A percentile compares a stretch with the other conserved stretches of the same genome.
Evolutionary conservation across 2,888 invertebrate species (phyloP).

Genomic region (Serripes groenlandicus): DNA sequence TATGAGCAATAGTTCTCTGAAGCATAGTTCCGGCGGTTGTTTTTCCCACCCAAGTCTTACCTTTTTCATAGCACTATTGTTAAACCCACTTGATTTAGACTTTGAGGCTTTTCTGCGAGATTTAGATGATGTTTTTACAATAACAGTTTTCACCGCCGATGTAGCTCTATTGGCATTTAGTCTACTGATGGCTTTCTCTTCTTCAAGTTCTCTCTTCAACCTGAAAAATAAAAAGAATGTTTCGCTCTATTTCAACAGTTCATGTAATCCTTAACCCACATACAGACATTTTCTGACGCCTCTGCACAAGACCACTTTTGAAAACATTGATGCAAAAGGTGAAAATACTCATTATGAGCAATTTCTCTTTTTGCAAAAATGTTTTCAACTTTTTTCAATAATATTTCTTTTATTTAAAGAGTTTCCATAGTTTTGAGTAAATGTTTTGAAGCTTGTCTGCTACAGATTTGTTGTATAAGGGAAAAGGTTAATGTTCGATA

Average conservation of each 20-base stretch:
- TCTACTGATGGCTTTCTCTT: slow-evolving; percentile 61
- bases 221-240: slow-evolving; percentile 21
- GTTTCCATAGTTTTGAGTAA: neutral
- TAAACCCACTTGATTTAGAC: slow-evolving; percentile 34
- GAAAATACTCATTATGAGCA: neutral
- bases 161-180: slow-evolving; percentile 48
- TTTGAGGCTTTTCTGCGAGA: slow-evolving; percentile 31
- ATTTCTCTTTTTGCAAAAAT: neutral
- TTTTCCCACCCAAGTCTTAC: slow-evolving; percentile 13
- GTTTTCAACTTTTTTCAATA: neutral
- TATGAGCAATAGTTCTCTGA: neutral
- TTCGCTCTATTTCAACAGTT: too few species aligned
- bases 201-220: slow-evolving; percentile 64
- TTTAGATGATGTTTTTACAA: slow-evolving; percentile 49
- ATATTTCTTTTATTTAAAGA: neutral
- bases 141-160: slow-evolving; percentile 42
- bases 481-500: neutral
- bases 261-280: too few species aligned
- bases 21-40: neutral
- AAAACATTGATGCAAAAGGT: neutral
- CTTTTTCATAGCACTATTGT: slow-evolving; percentile 56
- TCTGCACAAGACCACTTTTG: neutral
- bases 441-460: neutral
- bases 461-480: neutral
- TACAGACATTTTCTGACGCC: too few species aligned